Conservation (phyloP, 2,113 vertebrate genomes). For the Paralichthys olivaceus region DNA sequence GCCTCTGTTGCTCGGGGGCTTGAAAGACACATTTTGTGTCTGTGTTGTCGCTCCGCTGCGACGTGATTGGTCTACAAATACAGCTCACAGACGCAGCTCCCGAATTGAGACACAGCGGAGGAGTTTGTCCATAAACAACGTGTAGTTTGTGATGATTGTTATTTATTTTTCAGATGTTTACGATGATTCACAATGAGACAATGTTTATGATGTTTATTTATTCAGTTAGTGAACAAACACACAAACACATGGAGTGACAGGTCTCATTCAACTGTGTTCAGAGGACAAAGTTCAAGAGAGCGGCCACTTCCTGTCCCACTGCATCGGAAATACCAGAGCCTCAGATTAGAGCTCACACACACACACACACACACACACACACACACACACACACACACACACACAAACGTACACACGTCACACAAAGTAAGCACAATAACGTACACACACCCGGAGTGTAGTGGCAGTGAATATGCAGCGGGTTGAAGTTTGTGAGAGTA, state of each 20-base stretch:
- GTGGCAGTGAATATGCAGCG: neutral
- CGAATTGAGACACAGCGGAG: too few relatives aligned
- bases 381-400: neutral
- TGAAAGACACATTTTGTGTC: too few relatives aligned
- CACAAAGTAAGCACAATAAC: conserved; percentile 7
- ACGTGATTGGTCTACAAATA: too few relatives aligned
- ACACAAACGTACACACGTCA: conserved; percentile 26
- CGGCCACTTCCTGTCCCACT: conserved; percentile 55
- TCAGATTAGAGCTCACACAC: conserved; percentile 20
- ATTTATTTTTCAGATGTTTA: too few relatives aligned
- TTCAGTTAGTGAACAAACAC: neutral
- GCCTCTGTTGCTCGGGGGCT: too few relatives aligned
- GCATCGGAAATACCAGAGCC: conserved; percentile 75
- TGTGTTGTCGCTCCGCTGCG: too few relatives aligned
- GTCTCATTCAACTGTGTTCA: neutral
- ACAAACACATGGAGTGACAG: neutral
- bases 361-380: conserved; percentile 24
- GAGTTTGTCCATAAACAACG: too few relatives aligned
- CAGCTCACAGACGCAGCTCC: too few relatives aligned
- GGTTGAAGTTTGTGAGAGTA: conserved; percentile 17
- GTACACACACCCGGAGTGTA: conserved; percentile 23
- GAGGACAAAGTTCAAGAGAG: conserved; percentile 33
- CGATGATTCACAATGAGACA: too few relatives aligned
- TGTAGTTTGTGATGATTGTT: too few relatives aligned
- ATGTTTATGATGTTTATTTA: too few relatives aligned